Percentiles rank a stretch among this genome's conserved stretches.
phyloP scores from a whole-genome alignment of 2,888 invertebrate species.

The Cerastoderma edule region DNA sequence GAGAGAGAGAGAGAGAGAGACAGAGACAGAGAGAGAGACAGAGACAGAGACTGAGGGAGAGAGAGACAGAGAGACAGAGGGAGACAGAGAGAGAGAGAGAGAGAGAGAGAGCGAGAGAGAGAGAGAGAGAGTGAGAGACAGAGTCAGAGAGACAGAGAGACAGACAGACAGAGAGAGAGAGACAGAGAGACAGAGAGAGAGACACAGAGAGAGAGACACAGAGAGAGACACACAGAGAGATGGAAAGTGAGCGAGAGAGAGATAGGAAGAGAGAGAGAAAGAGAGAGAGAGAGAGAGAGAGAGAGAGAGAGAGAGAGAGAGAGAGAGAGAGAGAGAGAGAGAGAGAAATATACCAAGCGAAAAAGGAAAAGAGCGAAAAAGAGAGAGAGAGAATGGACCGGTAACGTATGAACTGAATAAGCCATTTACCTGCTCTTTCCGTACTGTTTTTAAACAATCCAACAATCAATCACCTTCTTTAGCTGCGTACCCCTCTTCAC shows the following conservation, averaged over 20 bases:
- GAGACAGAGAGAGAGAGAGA: no score
- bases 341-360: neutral
- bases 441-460: no score
- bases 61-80: no score
- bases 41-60: no score
- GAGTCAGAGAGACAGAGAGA: conserved; percentile 1
- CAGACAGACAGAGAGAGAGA: neutral
- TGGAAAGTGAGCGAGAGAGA: neutral
- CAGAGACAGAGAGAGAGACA: neutral
- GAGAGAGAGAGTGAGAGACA: neutral
- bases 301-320: conserved; percentile 3
- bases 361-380: neutral
- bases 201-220: conserved; percentile 11
- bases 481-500: neutral
- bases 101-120: no score
- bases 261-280: neutral
- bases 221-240: conserved; percentile 16
- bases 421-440: no score
- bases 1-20: conserved; percentile 4
- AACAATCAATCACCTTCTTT: neutral
- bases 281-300: conserved; percentile 17
- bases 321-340: neutral
- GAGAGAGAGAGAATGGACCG: no score
- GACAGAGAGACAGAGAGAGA: conserved; percentile 17
- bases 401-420: no score